These are phyloP conservation scores for Diaperis boleti DNA, from an alignment of 2,888 invertebrate genomes.

Conservation along the genomic window DNA sequence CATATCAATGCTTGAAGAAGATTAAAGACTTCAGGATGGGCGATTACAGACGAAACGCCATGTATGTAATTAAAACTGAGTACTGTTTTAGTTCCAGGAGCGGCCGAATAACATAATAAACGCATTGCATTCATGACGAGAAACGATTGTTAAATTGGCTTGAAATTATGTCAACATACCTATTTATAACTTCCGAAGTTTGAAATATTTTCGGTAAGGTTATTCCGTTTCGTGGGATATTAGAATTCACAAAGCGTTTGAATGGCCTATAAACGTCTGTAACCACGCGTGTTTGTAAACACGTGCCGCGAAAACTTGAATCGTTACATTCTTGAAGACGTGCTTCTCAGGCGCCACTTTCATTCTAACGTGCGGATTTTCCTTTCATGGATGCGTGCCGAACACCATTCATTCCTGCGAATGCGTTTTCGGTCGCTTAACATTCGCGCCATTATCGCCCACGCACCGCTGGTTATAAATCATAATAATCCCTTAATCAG, in stretches of 20 bases:
- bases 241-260: constrained; percentile 28
- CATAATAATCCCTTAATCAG: too few relatives aligned
- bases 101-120: constrained; percentile 22
- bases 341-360: constrained; percentile 25
- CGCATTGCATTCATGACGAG: constrained; percentile 7
- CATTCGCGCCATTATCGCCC: too few relatives aligned
- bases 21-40: constrained; percentile 11
- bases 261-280: constrained; percentile 29
- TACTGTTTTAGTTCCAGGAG: constrained; percentile 10
- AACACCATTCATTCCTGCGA: constrained; percentile 2
- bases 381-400: constrained; percentile 1
- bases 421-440: background rate
- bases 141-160: constrained; percentile 24
- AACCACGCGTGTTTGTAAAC: constrained; percentile 29
- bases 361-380: constrained; percentile 2
- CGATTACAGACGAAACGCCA: constrained; percentile 7
- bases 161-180: constrained; percentile 25
- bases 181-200: constrained; percentile 18
- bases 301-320: constrained; percentile 32
- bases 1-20: constrained; percentile 5
- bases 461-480: too few relatives aligned
- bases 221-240: constrained; percentile 9
- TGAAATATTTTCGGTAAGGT: background rate
- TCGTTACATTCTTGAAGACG: constrained; percentile 31
- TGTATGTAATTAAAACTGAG: constrained; percentile 24